phyloP scores from a whole-genome alignment of 2,113 vertebrate genomes.

The Lampris incognitus region DNA sequence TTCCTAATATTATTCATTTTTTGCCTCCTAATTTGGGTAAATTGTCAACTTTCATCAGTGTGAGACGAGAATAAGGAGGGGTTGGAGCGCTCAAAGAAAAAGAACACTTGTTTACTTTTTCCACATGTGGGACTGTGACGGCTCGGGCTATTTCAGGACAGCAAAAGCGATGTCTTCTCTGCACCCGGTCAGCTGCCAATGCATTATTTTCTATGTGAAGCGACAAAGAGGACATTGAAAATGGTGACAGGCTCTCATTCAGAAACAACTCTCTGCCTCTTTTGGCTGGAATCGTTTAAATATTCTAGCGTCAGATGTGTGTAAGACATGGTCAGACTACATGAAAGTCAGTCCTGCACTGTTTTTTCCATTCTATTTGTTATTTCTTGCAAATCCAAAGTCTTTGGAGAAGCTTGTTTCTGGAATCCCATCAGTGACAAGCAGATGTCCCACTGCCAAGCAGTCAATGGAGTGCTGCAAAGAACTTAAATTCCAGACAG shows the following conservation, averaged over 20 bases:
- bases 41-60: slow-evolving; percentile 58
- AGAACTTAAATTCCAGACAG: no score
- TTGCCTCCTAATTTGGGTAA: slow-evolving; percentile 22
- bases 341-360: neutral
- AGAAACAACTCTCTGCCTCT: neutral
- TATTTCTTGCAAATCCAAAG: neutral
- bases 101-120: slow-evolving; percentile 35
- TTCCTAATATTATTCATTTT: neutral
- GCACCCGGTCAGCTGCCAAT: neutral
- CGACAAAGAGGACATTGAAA: neutral
- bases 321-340: neutral
- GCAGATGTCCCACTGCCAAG: no score
- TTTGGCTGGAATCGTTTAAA: neutral
- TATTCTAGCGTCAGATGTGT: no score
- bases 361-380: slow-evolving; percentile 3
- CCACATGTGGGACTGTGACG: neutral
- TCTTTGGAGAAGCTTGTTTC: neutral
- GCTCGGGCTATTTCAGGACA: neutral
- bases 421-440: no score
- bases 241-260: slow-evolving; percentile 12
- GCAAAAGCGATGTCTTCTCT: slow-evolving; percentile 3
- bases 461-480: no score
- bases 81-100: slow-evolving; percentile 23
- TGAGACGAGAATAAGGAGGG: slow-evolving; percentile 23
- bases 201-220: slow-evolving; percentile 17